These are phyloP conservation scores for Andinoacara biseriatus DNA, from an alignment of 2,113 vertebrate genomes.

Conservation along the genomic window DNA sequence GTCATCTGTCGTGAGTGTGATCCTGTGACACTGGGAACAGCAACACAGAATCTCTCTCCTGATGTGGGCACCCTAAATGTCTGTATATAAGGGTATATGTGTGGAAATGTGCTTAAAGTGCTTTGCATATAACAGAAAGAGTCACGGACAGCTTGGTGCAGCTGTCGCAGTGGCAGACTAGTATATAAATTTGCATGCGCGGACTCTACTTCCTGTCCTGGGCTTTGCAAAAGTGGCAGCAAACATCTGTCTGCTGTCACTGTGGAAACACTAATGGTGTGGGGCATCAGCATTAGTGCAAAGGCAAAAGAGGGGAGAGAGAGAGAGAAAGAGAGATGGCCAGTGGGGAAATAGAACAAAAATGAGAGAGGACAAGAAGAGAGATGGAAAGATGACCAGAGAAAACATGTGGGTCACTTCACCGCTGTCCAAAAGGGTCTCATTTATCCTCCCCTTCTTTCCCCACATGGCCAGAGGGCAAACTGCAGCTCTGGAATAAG, in stretches of 20 bases:
- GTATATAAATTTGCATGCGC: slow-evolving; percentile 46
- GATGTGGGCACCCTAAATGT: slow-evolving; percentile 37
- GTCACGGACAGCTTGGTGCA: slow-evolving; percentile 16
- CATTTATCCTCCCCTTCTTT: slow-evolving; percentile 52
- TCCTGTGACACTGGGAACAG: slow-evolving; percentile 60
- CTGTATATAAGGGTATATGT: slow-evolving; percentile 2
- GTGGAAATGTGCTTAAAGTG: slow-evolving; percentile 26
- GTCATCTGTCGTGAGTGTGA: slow-evolving; percentile 63
- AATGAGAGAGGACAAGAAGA: slow-evolving; percentile 63
- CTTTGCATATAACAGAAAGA: slow-evolving; percentile 45
- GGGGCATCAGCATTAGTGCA: slow-evolving; percentile 58
- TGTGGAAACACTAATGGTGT: slow-evolving; percentile 86
- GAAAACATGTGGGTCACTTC: slow-evolving; percentile 73
- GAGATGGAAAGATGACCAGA: slow-evolving; percentile 70
- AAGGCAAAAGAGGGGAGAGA: slow-evolving; percentile 56
- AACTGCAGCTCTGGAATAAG: slow-evolving; percentile 39
- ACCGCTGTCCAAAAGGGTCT: slow-evolving; percentile 68
- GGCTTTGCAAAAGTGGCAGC: slow-evolving; percentile 83
- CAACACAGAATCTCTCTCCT: slow-evolving; percentile 48
- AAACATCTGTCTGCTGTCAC: slow-evolving; percentile 96
- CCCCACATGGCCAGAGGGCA: slow-evolving; percentile 50
- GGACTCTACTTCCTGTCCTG: slow-evolving; percentile 55
- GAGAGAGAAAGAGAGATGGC: slow-evolving; percentile 34
- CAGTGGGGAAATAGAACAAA: slow-evolving; percentile 54
- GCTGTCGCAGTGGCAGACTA: slow-evolving; percentile 36